Evolutionary conservation across 2,888 invertebrate species (phyloP).

Genomic region (Tipula unca): DNA sequence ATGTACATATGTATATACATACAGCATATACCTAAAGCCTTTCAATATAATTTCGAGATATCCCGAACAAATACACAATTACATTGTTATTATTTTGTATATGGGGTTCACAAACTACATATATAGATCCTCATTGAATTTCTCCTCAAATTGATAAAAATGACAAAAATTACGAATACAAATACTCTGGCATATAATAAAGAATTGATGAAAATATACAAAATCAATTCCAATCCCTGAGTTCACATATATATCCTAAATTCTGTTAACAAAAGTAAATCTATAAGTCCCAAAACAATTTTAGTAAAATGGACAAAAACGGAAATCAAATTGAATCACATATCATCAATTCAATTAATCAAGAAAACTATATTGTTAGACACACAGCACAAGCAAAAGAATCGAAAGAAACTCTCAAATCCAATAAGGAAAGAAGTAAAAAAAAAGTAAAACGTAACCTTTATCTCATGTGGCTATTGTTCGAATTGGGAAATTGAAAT

Average conservation of each 20-base stretch:
- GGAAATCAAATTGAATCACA: background rate
- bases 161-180: background rate
- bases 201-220: background rate
- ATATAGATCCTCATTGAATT: background rate
- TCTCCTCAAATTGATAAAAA: background rate
- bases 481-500: background rate
- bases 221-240: background rate
- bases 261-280: background rate
- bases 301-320: background rate
- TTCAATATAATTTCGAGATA: background rate
- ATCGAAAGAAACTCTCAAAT: background rate
- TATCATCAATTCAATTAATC: slow-evolving; percentile 14
- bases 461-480: background rate
- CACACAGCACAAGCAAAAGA: background rate
- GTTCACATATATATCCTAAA: background rate
- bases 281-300: background rate
- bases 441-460: background rate
- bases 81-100: background rate
- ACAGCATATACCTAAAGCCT: background rate
- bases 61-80: background rate
- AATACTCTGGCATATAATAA: background rate
- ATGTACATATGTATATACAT: no score
- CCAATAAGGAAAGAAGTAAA: background rate
- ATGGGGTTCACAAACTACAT: background rate
- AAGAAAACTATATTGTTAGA: background rate